Evolutionary conservation across 2,888 invertebrate species (phyloP), one percentile per base, ranked within the genome.

Genomic region (Scotopteryx bipunctaria): DNA sequence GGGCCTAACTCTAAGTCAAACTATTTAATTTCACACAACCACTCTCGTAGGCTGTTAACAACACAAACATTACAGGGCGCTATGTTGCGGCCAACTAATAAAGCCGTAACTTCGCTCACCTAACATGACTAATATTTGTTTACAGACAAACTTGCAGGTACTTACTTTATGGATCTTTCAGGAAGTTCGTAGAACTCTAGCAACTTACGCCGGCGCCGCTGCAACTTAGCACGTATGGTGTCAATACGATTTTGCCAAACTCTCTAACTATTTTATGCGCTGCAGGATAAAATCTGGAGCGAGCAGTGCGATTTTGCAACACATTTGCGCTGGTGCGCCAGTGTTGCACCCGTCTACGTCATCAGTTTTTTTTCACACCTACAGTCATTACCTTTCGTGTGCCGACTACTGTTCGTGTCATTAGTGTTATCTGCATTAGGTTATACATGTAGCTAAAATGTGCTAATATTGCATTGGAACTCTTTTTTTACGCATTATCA

Each of bases 171-270:
- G 2, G 32, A 53, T 40, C 47, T 49, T 45, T 46, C 31, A 13
- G 14, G 35, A n/a, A n/a, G n/a, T n/a, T n/a, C 41, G 35, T 44
- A n/a, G n/a, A 36, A 14, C 43, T 37, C 42, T 52, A 45, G 38
- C 54, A 37, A 45, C 57, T 67, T 71, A 55, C 33, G 56, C 64
- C 64, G 55, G 27, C 48, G 15, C 29, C 41, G 15, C 45, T 47
- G 42, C 54, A 54, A 59, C 43, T 58, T 32, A 52, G 59, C 55
- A 60, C 66, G 55, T 59, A 51, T 63, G 61, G 69, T 73, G 74
- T 75, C 77, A 74, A 77, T 76, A 69, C 67, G 66, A 70, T 75
- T 75, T 72, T 63, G 58, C 60, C 61, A 61, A 64, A 61, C 67
- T 65, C 60, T 38, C 57, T 66, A 73, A 74, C 69, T 66, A 65